A percentile compares a stretch with the other conserved stretches of the same genome.
Conservation (phyloP, 2,888 invertebrate species). For the Lordiphosa andalusiaca region DNA sequence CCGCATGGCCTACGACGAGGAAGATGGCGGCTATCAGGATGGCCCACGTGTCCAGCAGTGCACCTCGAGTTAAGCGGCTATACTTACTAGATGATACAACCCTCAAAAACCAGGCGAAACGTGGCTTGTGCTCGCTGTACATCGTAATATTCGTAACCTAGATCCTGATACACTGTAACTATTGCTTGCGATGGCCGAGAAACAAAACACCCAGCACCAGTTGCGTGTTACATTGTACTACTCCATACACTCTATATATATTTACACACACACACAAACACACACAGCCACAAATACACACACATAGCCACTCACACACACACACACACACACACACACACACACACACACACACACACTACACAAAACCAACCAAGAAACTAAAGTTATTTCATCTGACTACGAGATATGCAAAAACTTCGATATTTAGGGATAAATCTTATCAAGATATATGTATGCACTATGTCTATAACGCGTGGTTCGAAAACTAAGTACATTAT, state of each 20-base stretch:
- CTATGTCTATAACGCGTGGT: slow-evolving; percentile 67
- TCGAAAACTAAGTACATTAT: slow-evolving; percentile 39
- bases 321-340: slow-evolving; percentile 14
- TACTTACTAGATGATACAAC: slow-evolving; percentile 29
- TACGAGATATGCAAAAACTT: slow-evolving; percentile 56
- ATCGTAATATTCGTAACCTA: slow-evolving; percentile 36
- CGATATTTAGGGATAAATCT: slow-evolving; percentile 63
- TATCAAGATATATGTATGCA: slow-evolving; percentile 57
- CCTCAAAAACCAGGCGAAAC: slow-evolving; percentile 7
- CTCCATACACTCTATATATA: slow-evolving; percentile 13
- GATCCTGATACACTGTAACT: slow-evolving; percentile 38
- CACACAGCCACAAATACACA: slow-evolving; percentile 3
- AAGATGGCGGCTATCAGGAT: slow-evolving; percentile 85
- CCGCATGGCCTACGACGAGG: slow-evolving; percentile 87
- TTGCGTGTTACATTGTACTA: slow-evolving; percentile 10
- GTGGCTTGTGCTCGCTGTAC: slow-evolving; percentile 13
- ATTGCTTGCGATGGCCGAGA: slow-evolving; percentile 32
- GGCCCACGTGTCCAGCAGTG: slow-evolving; percentile 88
- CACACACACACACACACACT: slow-evolving; percentile 13
- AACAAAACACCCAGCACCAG: slow-evolving; percentile 11
- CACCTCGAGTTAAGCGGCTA: slow-evolving; percentile 85
- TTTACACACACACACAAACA: slow-evolving; percentile 13
- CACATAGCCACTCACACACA: slow-evolving; percentile 14
- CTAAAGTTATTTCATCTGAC: slow-evolving; percentile 47
- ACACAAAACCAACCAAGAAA: slow-evolving; percentile 33